Base-by-base conservation (phyloP, 2,113 vertebrate genomes). In the Corapipo altera region DNA sequence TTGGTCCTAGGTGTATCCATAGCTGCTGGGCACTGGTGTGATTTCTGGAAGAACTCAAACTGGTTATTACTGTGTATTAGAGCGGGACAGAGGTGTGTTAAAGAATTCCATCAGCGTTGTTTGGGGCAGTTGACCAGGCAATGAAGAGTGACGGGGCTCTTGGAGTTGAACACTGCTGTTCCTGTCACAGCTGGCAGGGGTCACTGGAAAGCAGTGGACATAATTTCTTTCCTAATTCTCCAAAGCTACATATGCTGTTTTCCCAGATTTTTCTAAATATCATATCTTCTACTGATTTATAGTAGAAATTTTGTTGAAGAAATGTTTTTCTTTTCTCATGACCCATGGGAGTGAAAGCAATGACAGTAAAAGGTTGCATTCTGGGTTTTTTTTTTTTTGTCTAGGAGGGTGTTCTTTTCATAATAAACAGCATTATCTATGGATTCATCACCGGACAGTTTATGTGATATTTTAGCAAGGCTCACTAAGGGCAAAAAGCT, bases 171-270 rank as follows among this genome's bases (percentile, higher is more conserved):
- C 43, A 48, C 3, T 94, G 91, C 80, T 86, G 85, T 97, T 97
- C 94, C 93, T 85, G 52, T 75, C 51, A 26, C 35, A 85, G 85
- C 93, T 97, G 96, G 88, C 83, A 96, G 95, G 90, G 93, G 91
- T 96, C 92, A 93, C 89, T 96, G 92, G 77, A 94, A 96, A 95
- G 80, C 88, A 92, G 57, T 58, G 79, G 89, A 84, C 66, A 43
- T 55, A 8, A 20, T 57, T 88, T 86, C 35, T 89, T 91, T 92
- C 55, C 32, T 57, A n/a, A 15, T 78, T 74, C 33, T 75, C 67
- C 78, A 28, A 5, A 70, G 44, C 35, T 78, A 51, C 10, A 5
- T 39, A 5, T 8, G 3, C 15, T 24, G 8, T 44, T 28, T 85
- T 78, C 49, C 61, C 26, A 32, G 23, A 2, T 81, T 59, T 72